Evolutionary conservation across 2,888 invertebrate species (phyloP), one percentile per base, ranked within the genome.

Genomic region (Seira musarum): DNA sequence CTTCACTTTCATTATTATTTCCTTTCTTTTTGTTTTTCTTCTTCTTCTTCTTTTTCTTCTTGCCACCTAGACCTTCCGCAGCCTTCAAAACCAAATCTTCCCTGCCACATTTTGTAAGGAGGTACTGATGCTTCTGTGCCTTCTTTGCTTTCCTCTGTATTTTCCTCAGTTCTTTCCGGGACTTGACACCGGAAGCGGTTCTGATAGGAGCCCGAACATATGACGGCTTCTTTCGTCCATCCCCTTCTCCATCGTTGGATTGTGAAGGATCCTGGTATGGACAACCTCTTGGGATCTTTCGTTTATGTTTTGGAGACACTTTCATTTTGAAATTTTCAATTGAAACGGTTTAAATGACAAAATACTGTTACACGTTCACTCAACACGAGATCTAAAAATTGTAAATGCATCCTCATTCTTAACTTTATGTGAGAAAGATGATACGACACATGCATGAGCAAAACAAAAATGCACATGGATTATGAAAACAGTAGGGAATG

Each of bases 81-180:
- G 87, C 86, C 8, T 40, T 72, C 35, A 86, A 85, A 17, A 76
- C 76, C 30, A 76, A 40, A 57, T 76, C 76, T 57, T 49, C 64
- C 53, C 76, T 49, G 78, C 88, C 87, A 46, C 84, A 83, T 75
- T 88, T 86, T 63, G 86, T 82, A 46, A 87, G 88, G 86, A 89
- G 90, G 87, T 90, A 91, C 63, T 90, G 89, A 83, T 90, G 89
- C 81, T 89, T 90, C 85, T 89, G 89, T 87, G 91, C 89, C 87
- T 95, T 95, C 87, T 95, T 95, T 74, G 92, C 90, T 77, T 92
- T 90, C 15, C 93, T 89, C 85, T 93, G 92, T 81, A 93, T 92
- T 88, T 94, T 95, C 0, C 95, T 91, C n/a, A 92, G 88, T 84
- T 93, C 91, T 89, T 95, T 95, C 22, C 95, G 90, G 0, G 91